Percentiles rank a stretch among this genome's conserved stretches.
Evolutionary conservation across 2,113 vertebrate species (phyloP).

Genomic region (Arenaria interpres): DNA sequence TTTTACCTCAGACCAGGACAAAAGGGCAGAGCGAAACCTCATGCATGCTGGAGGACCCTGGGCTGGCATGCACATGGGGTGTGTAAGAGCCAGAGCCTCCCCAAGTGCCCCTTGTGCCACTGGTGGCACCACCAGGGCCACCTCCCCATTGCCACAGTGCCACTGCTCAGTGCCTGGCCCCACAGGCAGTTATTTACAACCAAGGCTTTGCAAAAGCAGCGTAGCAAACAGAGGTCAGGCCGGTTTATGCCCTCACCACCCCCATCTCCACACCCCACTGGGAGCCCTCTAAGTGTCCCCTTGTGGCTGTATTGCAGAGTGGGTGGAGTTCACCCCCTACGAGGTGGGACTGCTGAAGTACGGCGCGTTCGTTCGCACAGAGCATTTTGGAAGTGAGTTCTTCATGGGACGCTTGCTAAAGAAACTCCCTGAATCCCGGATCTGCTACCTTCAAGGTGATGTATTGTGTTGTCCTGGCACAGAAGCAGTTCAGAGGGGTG

Average conservation of each 20-base stretch:
- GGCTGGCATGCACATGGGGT: rapidly evolving
- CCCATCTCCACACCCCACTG: rapidly evolving
- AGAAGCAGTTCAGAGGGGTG: neutral
- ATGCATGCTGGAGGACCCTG: rapidly evolving
- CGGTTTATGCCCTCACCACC: rapidly evolving
- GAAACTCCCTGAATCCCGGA: constrained; percentile 65
- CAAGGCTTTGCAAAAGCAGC: neutral
- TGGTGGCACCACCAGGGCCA: neutral
- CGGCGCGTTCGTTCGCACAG: constrained; percentile 61
- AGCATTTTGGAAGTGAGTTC: constrained; percentile 77
- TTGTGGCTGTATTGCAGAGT: constrained; percentile 66
- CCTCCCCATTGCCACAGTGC: rapidly evolving
- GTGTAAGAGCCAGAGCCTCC: neutral
- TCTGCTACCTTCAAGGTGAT: constrained; percentile 80
- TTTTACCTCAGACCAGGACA: too few species aligned
- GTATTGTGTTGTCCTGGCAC: neutral
- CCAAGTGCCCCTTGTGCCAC: neutral
- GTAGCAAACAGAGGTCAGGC: neutral
- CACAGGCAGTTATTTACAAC: rapidly evolving
- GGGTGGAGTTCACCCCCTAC: constrained; percentile 80
- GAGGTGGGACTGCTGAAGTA: constrained; percentile 79
- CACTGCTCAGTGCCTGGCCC: neutral
- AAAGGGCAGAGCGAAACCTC: neutral
- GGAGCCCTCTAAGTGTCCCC: neutral
- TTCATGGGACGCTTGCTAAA: constrained; percentile 78